Evolutionary conservation across 2,113 vertebrate species (phyloP), one percentile per base, ranked within the genome.

Genomic region (Gobiocypris rarus): DNA sequence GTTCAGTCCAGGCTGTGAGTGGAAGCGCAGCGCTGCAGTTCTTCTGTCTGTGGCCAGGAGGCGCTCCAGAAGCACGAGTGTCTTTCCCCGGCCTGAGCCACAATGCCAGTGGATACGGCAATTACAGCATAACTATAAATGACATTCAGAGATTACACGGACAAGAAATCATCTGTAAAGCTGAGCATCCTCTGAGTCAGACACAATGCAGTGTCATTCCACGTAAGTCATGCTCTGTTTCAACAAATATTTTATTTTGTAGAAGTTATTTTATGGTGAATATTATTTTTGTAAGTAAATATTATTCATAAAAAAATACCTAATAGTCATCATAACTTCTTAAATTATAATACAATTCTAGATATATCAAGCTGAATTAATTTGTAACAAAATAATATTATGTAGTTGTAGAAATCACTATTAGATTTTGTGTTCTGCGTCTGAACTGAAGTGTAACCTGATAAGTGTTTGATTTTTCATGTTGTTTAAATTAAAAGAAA

Each of bases 1-100:
- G 94, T 81, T 93, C 91, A 0, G 90, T 94, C 19, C 43, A 67
- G 13, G 71, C 91, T 0, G 78, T 80, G 63, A 83, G 85, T 59
- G 73, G 31, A 69, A 61, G 41, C 54, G 0, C 5, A 0, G 1
- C 73, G 2, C 88, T 94, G 84, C 91, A 86, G 87, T 93, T 91
- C 82, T 22, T 9, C 31, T 94, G 93, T 78, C 5, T 0, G 19
- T 93, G 92, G 93, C 34, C 31, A 0, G 92, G 91, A 4, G 93
- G 91, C 73, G 84, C 70, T 5, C 92, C 93, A 1, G 54, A 28
- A 50, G 91, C 88, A 17, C 45, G 34, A 9, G 82, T 94, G 31
- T 86, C 89, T 5, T 92, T 94, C 65, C 92, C 91, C 6, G 26
- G 9, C 1, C 65, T 93, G 15, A 91, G 15, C 75, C 52, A 24